Evolutionary conservation across 2,888 invertebrate genomes (phyloP), one percentile per base, ranked within the genome.

Genomic region (Capitulum mitella): DNA sequence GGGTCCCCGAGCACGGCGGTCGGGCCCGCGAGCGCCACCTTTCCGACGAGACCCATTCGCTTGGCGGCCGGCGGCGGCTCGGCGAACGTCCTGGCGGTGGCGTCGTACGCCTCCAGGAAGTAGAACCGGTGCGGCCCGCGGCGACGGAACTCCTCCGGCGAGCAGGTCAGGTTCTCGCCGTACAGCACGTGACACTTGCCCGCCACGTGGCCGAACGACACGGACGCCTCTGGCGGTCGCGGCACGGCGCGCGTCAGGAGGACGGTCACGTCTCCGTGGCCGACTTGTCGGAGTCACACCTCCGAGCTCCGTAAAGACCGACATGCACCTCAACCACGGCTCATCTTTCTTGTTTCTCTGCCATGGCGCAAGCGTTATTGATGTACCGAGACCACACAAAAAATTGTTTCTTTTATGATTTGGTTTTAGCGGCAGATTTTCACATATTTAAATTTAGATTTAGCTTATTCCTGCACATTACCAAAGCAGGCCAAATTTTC

Each of bases 41-140:
- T 91, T 70, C 90, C 90, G 46, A 85, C 84, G 32, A 87, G 86
- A 19, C 91, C 92, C 75, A 92, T 87, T 79, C 83, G 85, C 75
- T 87, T 87, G 1, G 91, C 91, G 78, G 87, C 84, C 10, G 87
- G 84, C 0, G 92, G 91, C 0, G 91, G 90, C 76, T 92, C 91
- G 26, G 87, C 85, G 81, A 91, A 89, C 78, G 86, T 86, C 61
- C 89, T 88, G 0, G 87, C 86, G 12, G 86, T 84, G 77, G 87
- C 86, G 83, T 91, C 88, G 83, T 92, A 94, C 0, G 89, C 88
- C 87, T 91, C 88, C 34, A 88, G 88, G 84, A 93, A 94, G 86
- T 93, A 93, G 85, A 93, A 92, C 80, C 92, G 86, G 83, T 89
- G 88, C 0, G 91, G 91, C 26, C 92, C 93, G 78, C 83, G 84